These are phyloP conservation scores for Eucidaris tribuloides DNA, from an alignment of 35 echinoderm and acorn worm genomes.

Conservation along the genomic window DNA sequence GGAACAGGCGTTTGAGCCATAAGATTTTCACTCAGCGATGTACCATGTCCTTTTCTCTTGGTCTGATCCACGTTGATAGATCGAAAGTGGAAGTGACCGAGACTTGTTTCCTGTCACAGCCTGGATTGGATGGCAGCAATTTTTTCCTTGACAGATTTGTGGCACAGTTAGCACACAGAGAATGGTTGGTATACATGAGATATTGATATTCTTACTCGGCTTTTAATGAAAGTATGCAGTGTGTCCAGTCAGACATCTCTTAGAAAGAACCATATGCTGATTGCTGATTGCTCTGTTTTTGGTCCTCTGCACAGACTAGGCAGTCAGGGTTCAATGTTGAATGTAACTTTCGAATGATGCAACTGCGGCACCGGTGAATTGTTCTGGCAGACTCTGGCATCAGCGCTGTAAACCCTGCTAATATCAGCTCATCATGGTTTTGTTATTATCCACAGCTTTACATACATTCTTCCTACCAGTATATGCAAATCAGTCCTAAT, in stretches of 20 bases:
- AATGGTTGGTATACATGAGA: slow-evolving; percentile 17
- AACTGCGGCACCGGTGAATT: not conserved
- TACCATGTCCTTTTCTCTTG: slow-evolving; percentile 8
- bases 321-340: slow-evolving; percentile 1
- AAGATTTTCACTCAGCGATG: not conserved
- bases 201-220: not conserved
- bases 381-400: slow-evolving; percentile 20
- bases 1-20: too few species aligned
- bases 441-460: slow-evolving; percentile 3
- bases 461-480: not conserved
- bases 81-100: not conserved
- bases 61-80: slow-evolving; percentile 17
- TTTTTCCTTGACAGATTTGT: not conserved
- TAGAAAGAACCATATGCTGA: slow-evolving; percentile 9
- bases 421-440: not conserved
- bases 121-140: not conserved
- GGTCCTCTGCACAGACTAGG: not conserved
- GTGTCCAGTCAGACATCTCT: not conserved
- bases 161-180: not conserved
- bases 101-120: slow-evolving; percentile 26
- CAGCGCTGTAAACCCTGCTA: not conserved
- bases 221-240: not conserved
- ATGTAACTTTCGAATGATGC: slow-evolving; percentile 12
- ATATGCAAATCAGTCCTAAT: not conserved
- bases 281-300: not conserved